Evolutionary conservation across 2,797 vertebrate species (phyloP).

Genomic region (Buphagus erythrorhynchus): DNA sequence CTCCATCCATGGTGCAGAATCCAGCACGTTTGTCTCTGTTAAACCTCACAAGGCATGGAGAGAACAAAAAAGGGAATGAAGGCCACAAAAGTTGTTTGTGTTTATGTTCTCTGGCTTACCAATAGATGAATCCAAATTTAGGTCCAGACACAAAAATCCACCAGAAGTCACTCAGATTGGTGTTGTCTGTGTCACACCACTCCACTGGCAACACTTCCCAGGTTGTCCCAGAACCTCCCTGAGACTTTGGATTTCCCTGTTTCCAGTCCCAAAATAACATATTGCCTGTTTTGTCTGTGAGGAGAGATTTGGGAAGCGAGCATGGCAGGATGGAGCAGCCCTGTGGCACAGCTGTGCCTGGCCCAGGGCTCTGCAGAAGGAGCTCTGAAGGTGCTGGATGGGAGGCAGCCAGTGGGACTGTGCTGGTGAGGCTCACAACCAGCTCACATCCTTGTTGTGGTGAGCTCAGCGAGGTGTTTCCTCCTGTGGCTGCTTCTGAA

Average conservation of each 20-base stretch:
- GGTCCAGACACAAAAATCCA: background rate
- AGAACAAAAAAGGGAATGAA: background rate
- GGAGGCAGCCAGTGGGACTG: background rate
- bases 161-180: background rate
- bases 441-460: background rate
- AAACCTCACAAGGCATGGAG: background rate
- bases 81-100: background rate
- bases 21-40: background rate
- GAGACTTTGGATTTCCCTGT: background rate
- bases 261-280: background rate
- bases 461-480: background rate
- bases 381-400: background rate
- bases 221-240: background rate
- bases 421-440: background rate
- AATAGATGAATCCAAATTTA: constrained; percentile 1
- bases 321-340: rapidly evolving
- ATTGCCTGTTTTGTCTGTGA: background rate
- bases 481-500: background rate
- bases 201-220: background rate
- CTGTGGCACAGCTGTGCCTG: rapidly evolving
- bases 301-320: background rate
- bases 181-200: background rate
- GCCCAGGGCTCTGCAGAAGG: background rate
- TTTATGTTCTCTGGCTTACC: background rate
- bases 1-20: background rate